Evolutionary conservation across 2,113 vertebrate genomes (phyloP), one percentile per base, ranked within the genome.

Genomic region (Daboia siamensis): DNA sequence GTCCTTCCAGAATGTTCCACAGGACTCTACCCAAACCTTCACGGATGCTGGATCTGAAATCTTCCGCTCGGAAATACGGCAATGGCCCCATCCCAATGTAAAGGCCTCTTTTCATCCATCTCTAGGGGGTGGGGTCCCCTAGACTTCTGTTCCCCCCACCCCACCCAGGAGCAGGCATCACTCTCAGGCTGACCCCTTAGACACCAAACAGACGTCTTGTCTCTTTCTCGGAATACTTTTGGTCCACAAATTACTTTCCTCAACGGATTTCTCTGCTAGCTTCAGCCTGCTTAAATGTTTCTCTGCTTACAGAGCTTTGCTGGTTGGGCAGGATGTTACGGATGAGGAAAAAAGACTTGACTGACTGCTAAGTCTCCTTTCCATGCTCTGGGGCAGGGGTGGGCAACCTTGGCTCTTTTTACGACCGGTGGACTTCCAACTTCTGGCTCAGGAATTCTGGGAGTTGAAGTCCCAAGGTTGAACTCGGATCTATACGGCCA

Each of bases 301-400:
- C 44, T 2, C 21, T 1, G 52, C 54, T 13, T 7, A n/a, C n/a
- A 24, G 29, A 11, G 24, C 17, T 23, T 55, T n/a, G 61, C 11
- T 24, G 10, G 1, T 52, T 8, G 20, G 5, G 54, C 9, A 48
- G 17, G 54, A 56, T 9, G 74, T 80, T 80, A 44, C 44, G 74
- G 13, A n/a, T 51, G 12, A 12, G 74, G 44, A 39, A 12, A 51
- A 85, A 55, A 90, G 91, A 90, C 89, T 29, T 44, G 91, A 93
- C 86, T 74, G 92, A 52, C 86, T 86, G 80, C 59, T 88, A 74
- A 51, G 39, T 89, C 90, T 90, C 26, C 29, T 48, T 90, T 57
- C 54, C 10, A 55, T 17, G 64, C 86, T 17, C 29, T 0, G 4
- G 10, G 87, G 39, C 39, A 39, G 39, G 39, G 39, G 39, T 39